These are phyloP conservation scores for Dynastes maya DNA, from an alignment of 2,888 invertebrate genomes.

Conservation along the genomic window DNA sequence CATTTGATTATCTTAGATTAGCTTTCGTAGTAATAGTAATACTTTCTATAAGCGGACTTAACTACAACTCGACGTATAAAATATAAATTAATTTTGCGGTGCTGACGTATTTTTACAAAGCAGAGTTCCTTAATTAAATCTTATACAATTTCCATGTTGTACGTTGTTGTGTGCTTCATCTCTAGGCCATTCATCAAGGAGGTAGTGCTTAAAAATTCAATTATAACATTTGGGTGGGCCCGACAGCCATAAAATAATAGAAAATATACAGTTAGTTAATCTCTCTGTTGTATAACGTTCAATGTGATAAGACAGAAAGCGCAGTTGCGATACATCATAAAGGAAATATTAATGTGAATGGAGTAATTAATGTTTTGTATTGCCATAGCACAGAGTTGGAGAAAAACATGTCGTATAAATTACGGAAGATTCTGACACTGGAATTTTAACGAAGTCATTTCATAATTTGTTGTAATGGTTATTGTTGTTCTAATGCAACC, in stretches of 20 bases:
- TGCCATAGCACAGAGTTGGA: slow-evolving; percentile 56
- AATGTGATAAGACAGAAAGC: slow-evolving; percentile 23
- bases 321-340: slow-evolving; percentile 48
- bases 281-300: slow-evolving; percentile 37
- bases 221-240: slow-evolving; percentile 46
- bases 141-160: slow-evolving; percentile 39
- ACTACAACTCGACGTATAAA: background rate
- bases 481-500: slow-evolving; percentile 64
- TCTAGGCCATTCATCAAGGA: slow-evolving; percentile 36
- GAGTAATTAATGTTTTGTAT: slow-evolving; percentile 59
- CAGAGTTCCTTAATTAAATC: slow-evolving; percentile 37
- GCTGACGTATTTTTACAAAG: slow-evolving; percentile 30
- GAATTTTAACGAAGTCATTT: slow-evolving; percentile 68
- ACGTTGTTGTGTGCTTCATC: slow-evolving; percentile 13
- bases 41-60: background rate
- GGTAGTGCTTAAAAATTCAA: slow-evolving; percentile 43
- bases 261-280: slow-evolving; percentile 47
- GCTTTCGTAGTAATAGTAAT: background rate
- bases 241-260: slow-evolving; percentile 45
- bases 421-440: slow-evolving; percentile 63
- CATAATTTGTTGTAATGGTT: slow-evolving; percentile 67
- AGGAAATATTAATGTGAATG: slow-evolving; percentile 55
- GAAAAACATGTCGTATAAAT: slow-evolving; percentile 63
- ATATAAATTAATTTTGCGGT: slow-evolving; percentile 33
- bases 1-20: background rate